Percentiles rank a stretch among this genome's conserved stretches.
Evolutionary conservation across 1,140 invertebrate genomes (phyloP).

Genomic region (Tribolium madens): DNA sequence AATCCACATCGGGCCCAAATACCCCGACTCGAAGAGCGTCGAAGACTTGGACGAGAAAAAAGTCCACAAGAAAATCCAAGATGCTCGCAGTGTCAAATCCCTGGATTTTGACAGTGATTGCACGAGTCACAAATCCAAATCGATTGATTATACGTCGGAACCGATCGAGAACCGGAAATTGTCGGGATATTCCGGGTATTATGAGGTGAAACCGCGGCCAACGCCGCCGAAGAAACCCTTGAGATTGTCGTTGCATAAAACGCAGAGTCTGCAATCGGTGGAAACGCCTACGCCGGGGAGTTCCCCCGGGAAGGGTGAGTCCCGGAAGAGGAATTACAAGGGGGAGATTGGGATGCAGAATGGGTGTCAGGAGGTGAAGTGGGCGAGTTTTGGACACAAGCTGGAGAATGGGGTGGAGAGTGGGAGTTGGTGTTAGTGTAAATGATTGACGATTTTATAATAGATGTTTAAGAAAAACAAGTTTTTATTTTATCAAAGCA

Average conservation of each 20-base stretch:
- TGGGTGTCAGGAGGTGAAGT: slow-evolving; percentile 48
- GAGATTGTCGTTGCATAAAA: slow-evolving; percentile 82
- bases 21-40: slow-evolving; percentile 56
- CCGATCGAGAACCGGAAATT: slow-evolving; percentile 68
- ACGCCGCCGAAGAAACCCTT: slow-evolving; percentile 87
- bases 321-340: slow-evolving; percentile 70
- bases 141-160: slow-evolving; percentile 71
- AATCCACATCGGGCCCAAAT: slow-evolving; percentile 62
- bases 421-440: slow-evolving; percentile 57
- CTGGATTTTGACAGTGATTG: slow-evolving; percentile 77
- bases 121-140: slow-evolving; percentile 60
- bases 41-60: slow-evolving; percentile 58
- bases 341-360: slow-evolving; percentile 65
- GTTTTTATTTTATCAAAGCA: too few species aligned
- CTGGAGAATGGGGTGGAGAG: slow-evolving; percentile 54
- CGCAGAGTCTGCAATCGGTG: slow-evolving; percentile 83
- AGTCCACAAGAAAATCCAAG: slow-evolving; percentile 62
- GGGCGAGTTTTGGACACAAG: slow-evolving; percentile 52
- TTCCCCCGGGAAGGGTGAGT: slow-evolving; percentile 57
- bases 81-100: slow-evolving; percentile 74
- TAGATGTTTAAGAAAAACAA: too few species aligned
- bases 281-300: slow-evolving; percentile 66
- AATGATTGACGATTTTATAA: neutral
- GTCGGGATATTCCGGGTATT: slow-evolving; percentile 57
- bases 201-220: slow-evolving; percentile 69